Conservation (phyloP, 2,888 invertebrate species). For the Euplagia quadripunctaria region DNA sequence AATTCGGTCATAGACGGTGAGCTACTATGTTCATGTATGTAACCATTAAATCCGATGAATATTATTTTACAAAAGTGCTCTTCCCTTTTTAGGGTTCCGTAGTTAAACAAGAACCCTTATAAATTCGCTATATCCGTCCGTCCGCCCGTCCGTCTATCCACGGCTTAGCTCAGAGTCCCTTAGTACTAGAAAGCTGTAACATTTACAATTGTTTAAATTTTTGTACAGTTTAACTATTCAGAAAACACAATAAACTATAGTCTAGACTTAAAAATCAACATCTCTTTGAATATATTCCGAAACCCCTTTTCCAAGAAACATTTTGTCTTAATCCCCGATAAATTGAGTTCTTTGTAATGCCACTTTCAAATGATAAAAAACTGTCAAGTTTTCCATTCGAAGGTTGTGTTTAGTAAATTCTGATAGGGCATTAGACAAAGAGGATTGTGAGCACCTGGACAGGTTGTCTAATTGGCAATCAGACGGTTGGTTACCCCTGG, state of each 20-base stretch:
- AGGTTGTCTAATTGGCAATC: conserved; percentile 69
- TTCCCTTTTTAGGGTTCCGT: too few species aligned
- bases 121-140: too few species aligned
- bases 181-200: too few species aligned
- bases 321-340: conserved; percentile 59
- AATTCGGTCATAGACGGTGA: too few species aligned
- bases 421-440: conserved; percentile 61
- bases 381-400: conserved; percentile 49
- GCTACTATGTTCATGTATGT: too few species aligned
- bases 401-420: conserved; percentile 61
- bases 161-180: too few species aligned
- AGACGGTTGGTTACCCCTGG: conserved; percentile 63
- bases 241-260: conserved; percentile 14
- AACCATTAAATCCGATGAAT: too few species aligned
- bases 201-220: too few species aligned
- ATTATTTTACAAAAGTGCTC: too few species aligned
- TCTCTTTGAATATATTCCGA: conserved; percentile 35
- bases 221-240: neutral
- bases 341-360: conserved; percentile 62
- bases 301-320: conserved; percentile 26
- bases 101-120: too few species aligned
- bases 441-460: conserved; percentile 63
- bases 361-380: conserved; percentile 45
- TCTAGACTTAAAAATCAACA: conserved; percentile 40
- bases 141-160: too few species aligned